Conservation (phyloP, 2,888 invertebrate species). For the Ophioninae sp. region DNA sequence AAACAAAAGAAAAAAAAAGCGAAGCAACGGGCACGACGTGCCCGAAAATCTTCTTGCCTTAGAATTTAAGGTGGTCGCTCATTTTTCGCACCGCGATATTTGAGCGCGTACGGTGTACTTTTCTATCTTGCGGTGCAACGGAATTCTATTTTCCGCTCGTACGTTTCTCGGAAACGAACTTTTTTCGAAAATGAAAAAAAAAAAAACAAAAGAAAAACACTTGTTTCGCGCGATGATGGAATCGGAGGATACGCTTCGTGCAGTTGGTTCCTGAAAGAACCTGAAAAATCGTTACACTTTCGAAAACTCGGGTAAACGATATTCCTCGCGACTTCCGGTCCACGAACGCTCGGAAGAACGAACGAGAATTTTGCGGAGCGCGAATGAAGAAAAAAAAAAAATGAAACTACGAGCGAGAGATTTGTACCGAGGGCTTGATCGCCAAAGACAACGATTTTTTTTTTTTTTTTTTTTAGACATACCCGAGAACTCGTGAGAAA, state of each 20-base stretch:
- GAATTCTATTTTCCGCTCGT: not conserved
- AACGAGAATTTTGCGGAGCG: not conserved
- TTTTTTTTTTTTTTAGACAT: slow-evolving; percentile 12
- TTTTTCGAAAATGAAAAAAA: not conserved
- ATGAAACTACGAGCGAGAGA: slow-evolving; percentile 20
- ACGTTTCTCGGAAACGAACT: not conserved
- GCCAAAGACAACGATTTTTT: slow-evolving; percentile 53
- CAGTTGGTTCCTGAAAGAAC: not conserved
- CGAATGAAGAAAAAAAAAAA: not conserved
- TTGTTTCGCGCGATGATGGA: not conserved
- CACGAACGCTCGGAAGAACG: not conserved
- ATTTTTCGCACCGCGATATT: not conserved
- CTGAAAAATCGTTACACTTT: not conserved
- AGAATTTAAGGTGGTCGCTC: slow-evolving; percentile 8
- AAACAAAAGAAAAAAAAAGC: not conserved
- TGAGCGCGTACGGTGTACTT: not conserved
- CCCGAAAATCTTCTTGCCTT: slow-evolving; percentile 24
- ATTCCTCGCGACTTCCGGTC: not conserved
- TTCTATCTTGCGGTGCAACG: not conserved
- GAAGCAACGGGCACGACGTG: not conserved
- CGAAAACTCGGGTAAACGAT: too few relatives aligned
- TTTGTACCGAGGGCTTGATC: slow-evolving; percentile 45
- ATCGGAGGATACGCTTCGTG: too few relatives aligned
- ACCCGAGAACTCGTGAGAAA: slow-evolving; percentile 40
- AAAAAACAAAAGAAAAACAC: not conserved